Evolutionary conservation across 2,888 invertebrate species (phyloP).

Genomic region (Calliphora vomitoria): DNA sequence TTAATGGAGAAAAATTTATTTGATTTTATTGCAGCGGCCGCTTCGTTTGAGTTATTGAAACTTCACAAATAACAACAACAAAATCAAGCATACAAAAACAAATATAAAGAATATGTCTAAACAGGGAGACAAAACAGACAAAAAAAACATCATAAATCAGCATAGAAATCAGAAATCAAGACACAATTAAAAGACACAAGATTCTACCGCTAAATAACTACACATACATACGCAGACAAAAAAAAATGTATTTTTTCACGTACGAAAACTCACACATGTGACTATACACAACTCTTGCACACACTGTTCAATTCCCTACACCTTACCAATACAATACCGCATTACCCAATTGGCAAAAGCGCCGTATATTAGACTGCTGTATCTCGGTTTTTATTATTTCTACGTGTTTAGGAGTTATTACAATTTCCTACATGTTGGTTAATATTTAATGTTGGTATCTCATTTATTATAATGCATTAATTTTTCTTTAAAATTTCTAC

Average conservation of each 20-base stretch:
- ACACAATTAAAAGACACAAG: slow-evolving; percentile 62
- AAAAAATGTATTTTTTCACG: slow-evolving; percentile 59
- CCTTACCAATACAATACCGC: not conserved
- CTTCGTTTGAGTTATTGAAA: slow-evolving; percentile 61
- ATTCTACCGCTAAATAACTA: slow-evolving; percentile 51
- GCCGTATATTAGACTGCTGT: no score
- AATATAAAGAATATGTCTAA: slow-evolving; percentile 54
- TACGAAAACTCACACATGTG: slow-evolving; percentile 26
- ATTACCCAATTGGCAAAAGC: not conserved
- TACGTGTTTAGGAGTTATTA: no score
- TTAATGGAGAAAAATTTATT: slow-evolving; percentile 60
- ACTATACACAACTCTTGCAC: not conserved
- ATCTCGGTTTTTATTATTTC: no score
- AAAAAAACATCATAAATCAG: slow-evolving; percentile 65
- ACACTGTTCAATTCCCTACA: slow-evolving; percentile 6
- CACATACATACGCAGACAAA: slow-evolving; percentile 7
- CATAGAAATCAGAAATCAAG: slow-evolving; percentile 65
- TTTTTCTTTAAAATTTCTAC: no score
- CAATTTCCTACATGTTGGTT: no score
- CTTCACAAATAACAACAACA: slow-evolving; percentile 33
- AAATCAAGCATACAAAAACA: slow-evolving; percentile 27
- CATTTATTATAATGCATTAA: no score
- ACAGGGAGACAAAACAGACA: slow-evolving; percentile 49
- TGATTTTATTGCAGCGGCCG: slow-evolving; percentile 59
- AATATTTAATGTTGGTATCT: no score